These are phyloP conservation scores for Leptocoma aspasia DNA, from an alignment of 2,113 vertebrate genomes.

Conservation along the genomic window DNA sequence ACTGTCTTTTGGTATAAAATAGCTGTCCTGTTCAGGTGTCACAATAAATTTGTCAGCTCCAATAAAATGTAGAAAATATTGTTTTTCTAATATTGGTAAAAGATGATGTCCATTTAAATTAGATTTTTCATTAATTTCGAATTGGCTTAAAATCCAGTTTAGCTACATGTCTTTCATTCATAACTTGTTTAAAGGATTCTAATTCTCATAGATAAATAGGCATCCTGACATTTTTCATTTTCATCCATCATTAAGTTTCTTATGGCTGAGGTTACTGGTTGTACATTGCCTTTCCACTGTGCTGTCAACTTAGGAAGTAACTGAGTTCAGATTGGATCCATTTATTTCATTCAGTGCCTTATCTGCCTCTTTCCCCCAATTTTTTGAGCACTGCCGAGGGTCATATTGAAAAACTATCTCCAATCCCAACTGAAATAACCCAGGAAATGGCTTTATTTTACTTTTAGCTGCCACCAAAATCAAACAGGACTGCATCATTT, in stretches of 20 bases:
- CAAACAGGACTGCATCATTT: constrained; percentile 65
- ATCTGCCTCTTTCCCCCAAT: constrained; percentile 53
- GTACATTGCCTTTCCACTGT: constrained; percentile 57
- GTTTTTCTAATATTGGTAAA: constrained; percentile 63
- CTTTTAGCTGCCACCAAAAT: constrained; percentile 66
- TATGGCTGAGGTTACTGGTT: constrained; percentile 58
- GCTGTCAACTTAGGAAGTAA: constrained; percentile 59
- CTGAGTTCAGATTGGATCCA: constrained; percentile 68
- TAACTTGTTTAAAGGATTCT: constrained; percentile 71
- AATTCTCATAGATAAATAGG: constrained; percentile 69
- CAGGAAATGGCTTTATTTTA: constrained; percentile 77
- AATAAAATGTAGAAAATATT: constrained; percentile 48
- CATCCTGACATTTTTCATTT: constrained; percentile 72
- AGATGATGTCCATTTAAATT: constrained; percentile 70
- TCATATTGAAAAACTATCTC: constrained; percentile 69
- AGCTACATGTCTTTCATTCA: constrained; percentile 65
- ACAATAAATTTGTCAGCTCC: constrained; percentile 52
- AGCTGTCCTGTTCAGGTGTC: constrained; percentile 48
- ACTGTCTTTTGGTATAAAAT: constrained; percentile 35
- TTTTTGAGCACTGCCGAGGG: constrained; percentile 64
- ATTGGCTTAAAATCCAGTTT: constrained; percentile 70
- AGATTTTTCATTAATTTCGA: constrained; percentile 74
- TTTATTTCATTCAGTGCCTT: constrained; percentile 68
- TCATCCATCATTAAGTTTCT: constrained; percentile 75
- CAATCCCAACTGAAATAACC: constrained; percentile 75